phyloP scores from a whole-genome alignment of 2,113 vertebrate species.

The Baryphthengus martii region DNA sequence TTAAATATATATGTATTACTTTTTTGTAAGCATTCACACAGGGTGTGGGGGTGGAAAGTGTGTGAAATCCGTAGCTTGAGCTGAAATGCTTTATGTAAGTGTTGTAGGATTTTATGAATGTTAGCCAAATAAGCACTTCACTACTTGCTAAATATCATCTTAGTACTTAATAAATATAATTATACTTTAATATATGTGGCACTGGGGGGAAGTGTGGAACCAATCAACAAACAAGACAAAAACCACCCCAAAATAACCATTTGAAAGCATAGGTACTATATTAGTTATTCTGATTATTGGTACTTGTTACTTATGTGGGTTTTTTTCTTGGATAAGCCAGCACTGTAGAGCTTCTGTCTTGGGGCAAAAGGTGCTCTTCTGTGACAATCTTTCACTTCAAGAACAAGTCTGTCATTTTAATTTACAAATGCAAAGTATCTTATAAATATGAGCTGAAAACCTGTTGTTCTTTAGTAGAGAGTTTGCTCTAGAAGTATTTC shows the following conservation, averaged over 20 bases:
- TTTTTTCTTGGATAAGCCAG: not conserved
- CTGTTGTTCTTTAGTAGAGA: not conserved
- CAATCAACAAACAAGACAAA: not conserved
- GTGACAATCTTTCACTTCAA: not conserved
- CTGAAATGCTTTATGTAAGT: not conserved
- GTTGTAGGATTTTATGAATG: not conserved
- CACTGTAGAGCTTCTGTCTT: not conserved
- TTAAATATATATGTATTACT: not conserved
- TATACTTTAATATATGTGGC: not conserved
- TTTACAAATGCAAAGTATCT: not conserved
- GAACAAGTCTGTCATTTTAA: not conserved
- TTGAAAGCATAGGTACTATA: not conserved
- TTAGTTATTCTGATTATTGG: not conserved
- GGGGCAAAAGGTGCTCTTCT: not conserved
- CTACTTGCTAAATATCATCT: not conserved
- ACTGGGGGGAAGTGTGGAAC: fast-evolving
- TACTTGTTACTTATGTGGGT: not conserved
- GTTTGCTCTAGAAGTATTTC: not conserved
- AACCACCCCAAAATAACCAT: not conserved
- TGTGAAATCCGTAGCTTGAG: not conserved
- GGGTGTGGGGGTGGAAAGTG: not conserved
- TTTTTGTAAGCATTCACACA: not conserved
- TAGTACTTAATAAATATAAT: not conserved
- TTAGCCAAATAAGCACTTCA: not conserved
- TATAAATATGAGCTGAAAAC: not conserved